phyloP scores from a whole-genome alignment of 2,888 invertebrate genomes.

The Spodoptera picta region DNA sequence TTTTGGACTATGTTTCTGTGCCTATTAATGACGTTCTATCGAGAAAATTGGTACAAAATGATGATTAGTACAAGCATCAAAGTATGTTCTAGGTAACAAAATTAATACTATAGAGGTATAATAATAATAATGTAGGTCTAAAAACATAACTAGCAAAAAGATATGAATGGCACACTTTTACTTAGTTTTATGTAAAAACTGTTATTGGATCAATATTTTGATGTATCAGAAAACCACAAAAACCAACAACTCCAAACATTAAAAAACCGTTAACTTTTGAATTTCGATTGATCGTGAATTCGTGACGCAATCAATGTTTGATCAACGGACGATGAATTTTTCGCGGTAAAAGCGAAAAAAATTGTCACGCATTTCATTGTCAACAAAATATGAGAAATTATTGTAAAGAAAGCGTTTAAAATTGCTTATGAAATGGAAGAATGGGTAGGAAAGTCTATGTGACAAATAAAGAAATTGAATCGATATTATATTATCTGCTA shows the following conservation, averaged over 20 bases:
- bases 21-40: too few relatives aligned
- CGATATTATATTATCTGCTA: slow-evolving; percentile 50
- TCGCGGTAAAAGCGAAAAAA: slow-evolving; percentile 32
- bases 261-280: slow-evolving; percentile 28
- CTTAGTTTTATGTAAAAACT: too few relatives aligned
- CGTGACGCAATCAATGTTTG: slow-evolving; percentile 47
- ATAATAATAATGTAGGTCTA: too few relatives aligned
- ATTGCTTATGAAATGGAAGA: slow-evolving; percentile 79
- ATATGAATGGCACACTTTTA: too few relatives aligned
- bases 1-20: too few relatives aligned
- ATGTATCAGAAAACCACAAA: neutral
- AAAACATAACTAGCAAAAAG: too few relatives aligned
- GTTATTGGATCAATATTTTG: too few relatives aligned
- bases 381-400: slow-evolving; percentile 67
- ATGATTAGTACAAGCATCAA: too few relatives aligned
- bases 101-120: too few relatives aligned
- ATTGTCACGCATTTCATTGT: slow-evolving; percentile 74
- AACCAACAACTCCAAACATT: slow-evolving; percentile 7
- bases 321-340: slow-evolving; percentile 32
- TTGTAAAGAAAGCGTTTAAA: slow-evolving; percentile 79
- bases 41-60: too few relatives aligned
- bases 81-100: too few relatives aligned
- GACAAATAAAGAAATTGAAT: slow-evolving; percentile 52
- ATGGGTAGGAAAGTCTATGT: slow-evolving; percentile 69
- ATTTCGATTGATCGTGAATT: slow-evolving; percentile 36